Evolutionary conservation across 2,888 invertebrate genomes (phyloP).

Genomic region (Antheraea yamamai): DNA sequence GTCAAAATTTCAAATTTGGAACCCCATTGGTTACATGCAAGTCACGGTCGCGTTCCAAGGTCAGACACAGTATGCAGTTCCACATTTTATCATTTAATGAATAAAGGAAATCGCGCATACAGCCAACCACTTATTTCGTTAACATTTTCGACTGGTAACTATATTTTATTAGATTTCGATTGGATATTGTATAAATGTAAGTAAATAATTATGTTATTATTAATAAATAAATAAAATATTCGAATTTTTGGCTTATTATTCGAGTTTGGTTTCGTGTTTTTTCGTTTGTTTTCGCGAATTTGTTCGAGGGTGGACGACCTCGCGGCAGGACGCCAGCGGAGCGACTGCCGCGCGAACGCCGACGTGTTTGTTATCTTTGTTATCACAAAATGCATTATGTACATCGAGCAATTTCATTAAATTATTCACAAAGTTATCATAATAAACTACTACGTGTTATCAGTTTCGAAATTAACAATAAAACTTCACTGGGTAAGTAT

Average conservation of each 20-base stretch:
- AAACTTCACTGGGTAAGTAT: background rate
- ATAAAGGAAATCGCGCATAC: conserved; percentile 69
- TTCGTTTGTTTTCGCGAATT: conserved; percentile 59
- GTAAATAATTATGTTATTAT: conserved; percentile 11
- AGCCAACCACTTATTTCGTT: conserved; percentile 43
- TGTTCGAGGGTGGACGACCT: conserved; percentile 58
- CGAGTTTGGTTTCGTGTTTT: conserved; percentile 53
- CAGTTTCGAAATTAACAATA: background rate
- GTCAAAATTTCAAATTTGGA: conserved; percentile 62
- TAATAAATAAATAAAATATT: conserved; percentile 36
- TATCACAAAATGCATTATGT: conserved; percentile 49
- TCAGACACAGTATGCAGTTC: conserved; percentile 56
- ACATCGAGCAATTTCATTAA: conserved; percentile 22
- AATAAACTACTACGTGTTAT: conserved; percentile 22
- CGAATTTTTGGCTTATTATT: conserved; percentile 43
- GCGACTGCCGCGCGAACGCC: conserved; percentile 50
- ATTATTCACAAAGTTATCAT: conserved; percentile 15
- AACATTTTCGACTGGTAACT: conserved; percentile 42
- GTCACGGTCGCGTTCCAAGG: conserved; percentile 63
- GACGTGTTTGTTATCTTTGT: conserved; percentile 55
- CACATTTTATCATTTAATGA: conserved; percentile 54
- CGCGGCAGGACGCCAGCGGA: conserved; percentile 59
- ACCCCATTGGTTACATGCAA: conserved; percentile 42
- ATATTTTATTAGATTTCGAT: background rate
- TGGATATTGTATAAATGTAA: conserved; percentile 5